A percentile compares a stretch with the other conserved stretches of the same genome.
Conservation (phyloP, 2,797 vertebrate species). For the Anas bernieri region DNA sequence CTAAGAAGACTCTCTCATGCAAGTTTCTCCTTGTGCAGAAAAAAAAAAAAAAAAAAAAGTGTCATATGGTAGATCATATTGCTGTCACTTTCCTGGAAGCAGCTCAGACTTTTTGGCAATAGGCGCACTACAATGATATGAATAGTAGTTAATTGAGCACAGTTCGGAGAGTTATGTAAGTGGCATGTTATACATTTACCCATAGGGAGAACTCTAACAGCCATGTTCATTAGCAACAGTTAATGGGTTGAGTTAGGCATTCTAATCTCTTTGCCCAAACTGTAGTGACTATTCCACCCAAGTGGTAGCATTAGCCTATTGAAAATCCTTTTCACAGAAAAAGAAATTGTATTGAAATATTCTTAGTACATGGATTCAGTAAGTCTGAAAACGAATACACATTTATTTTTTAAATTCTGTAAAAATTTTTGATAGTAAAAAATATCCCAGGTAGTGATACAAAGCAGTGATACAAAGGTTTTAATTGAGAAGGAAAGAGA, state of each 20-base stretch:
- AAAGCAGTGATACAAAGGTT: neutral
- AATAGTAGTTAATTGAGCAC: conserved; percentile 30
- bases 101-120: conserved; percentile 8
- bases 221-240: neutral
- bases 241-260: neutral
- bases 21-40: neutral
- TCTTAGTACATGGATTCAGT: conserved; percentile 5
- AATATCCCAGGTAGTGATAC: neutral
- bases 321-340: conserved; percentile 2
- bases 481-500: neutral
- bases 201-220: neutral
- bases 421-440: neutral
- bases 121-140: neutral
- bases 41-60: neutral
- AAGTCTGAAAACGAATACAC: neutral
- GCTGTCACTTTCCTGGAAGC: conserved; percentile 39
- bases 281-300: neutral
- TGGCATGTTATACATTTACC: neutral
- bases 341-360: neutral
- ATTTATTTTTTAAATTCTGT: neutral
- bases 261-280: neutral
- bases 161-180: neutral
- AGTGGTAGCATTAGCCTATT: conserved; percentile 7
- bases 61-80: conserved; percentile 41
- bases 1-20: neutral